Base-by-base conservation (phyloP, 2,113 vertebrate species). In the Mastomys coucha region DNA sequence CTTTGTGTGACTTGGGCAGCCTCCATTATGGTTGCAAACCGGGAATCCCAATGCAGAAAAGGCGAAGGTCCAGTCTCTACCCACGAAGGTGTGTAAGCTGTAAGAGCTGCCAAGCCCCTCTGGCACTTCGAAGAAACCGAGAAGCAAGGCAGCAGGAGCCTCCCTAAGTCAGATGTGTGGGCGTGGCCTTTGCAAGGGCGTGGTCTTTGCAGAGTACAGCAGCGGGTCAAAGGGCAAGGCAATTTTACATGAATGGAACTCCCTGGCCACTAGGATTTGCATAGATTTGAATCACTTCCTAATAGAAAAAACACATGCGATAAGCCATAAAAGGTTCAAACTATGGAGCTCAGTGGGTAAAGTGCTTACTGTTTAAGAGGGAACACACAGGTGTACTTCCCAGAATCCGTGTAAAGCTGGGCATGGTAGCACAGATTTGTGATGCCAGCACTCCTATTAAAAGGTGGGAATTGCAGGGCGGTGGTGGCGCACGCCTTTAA, bases 21-120 rank as follows among this genome's bases (percentile, higher is more conserved):
- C 42, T 56, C 16, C 12, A 69, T 45, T 31, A 31, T 39, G 81
- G 86, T 24, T 20, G 39, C n/a, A 73, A 51, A 87, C 28, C 77
- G 69, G 56, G 56, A 88, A 90, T 96, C 24, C 51, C 45, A 87
- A 80, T 2, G n/a, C 7, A 92, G 94, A 72, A 65, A 60, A 70
- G 78, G 26, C 60, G 16, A 60, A 51, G 49, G 16, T 10, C 33
- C 10, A 1, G 1, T 75, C 39, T 39, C 11, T 22, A 24, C 17
- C 26, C 36, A 11, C 5, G 9, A 36, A 28, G 36, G 26, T 88
- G 53, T 60, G 16, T 87, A 33, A 72, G 33, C 86, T 84, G 45
- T 63, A 77, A 24, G 45, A 65, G 28, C 72, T 56, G 4, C 8
- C 51, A 65, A 22, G 7, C 7, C 28, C 87, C 36, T n/a, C 13